Evolutionary conservation across 2,888 invertebrate genomes (phyloP).

Genomic region (Kuschelorhynchus macadamiae): DNA sequence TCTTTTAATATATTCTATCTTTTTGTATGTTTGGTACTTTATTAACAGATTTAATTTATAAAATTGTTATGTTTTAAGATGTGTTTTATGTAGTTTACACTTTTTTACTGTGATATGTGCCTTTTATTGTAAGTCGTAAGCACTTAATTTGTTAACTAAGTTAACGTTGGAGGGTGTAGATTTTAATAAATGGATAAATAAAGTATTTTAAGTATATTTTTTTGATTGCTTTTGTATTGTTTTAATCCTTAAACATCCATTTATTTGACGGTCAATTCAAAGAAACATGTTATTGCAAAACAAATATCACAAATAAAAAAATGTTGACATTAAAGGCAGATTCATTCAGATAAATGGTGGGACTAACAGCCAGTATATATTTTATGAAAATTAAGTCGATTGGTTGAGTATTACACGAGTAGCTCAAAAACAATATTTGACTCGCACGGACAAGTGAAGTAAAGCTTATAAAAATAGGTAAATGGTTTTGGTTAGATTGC

Average conservation of each 20-base stretch:
- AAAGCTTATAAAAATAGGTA: too few relatives aligned
- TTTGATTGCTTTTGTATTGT: not conserved
- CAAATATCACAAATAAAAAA: too few relatives aligned
- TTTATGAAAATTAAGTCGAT: too few relatives aligned
- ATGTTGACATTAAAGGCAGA: too few relatives aligned
- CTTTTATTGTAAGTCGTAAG: constrained; percentile 29
- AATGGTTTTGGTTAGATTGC: too few relatives aligned
- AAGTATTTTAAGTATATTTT: constrained; percentile 10
- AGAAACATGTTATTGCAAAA: too few relatives aligned
- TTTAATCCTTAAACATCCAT: not conserved
- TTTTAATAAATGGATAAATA: constrained; percentile 27
- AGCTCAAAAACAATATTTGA: too few relatives aligned
- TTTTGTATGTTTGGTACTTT: not conserved
- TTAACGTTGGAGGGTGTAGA: not conserved
- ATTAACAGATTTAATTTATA: not conserved
- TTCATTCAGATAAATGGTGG: too few relatives aligned
- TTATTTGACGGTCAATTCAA: too few relatives aligned
- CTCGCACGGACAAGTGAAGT: too few relatives aligned
- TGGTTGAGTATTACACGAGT: too few relatives aligned
- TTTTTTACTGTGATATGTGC: constrained; percentile 51
- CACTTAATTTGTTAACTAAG: constrained; percentile 18
- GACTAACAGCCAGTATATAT: too few relatives aligned
- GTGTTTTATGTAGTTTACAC: constrained; percentile 27
- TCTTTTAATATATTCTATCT: constrained; percentile 5
- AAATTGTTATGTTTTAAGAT: constrained; percentile 12